Evolutionary conservation across 2,113 vertebrate genomes (phyloP), one percentile per base, ranked within the genome.

Genomic region (Mobula hypostoma): DNA sequence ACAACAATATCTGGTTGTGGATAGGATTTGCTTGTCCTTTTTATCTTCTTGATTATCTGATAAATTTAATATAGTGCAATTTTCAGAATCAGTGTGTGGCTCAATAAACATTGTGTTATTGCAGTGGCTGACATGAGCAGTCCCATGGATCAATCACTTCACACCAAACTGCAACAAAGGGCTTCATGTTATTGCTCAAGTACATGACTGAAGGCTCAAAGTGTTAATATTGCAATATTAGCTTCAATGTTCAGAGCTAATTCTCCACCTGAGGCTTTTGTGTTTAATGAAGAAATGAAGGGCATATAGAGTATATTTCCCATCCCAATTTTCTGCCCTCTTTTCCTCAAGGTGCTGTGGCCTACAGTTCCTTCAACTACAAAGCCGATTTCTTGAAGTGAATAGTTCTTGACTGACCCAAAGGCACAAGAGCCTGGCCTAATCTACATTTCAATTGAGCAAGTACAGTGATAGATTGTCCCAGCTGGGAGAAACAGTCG

Each of bases 101-200:
- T 88, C 85, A 66, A 88, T 88, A 88, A 88, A 88, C 27, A 63
- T n/a, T 32, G 61, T n/a, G n/a, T 66, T 90, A 90, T 68, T 68
- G 85, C 15, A 21, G 85, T 90, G 61, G 11, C 17, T 15, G 61
- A 7, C n/a, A 7, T 66, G n/a, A 5, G 61, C 24, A 61, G 29
- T 15, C 85, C 61, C 14, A 32, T 32, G 85, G 85, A 66, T 90
- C 85, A 90, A 90, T 90, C n/a, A 2, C 61, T 66, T 66, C 66
- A 61, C 15, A 68, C 29, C 29, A 32, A 66, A 90, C 29, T 90
- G 85, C 85, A 68, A 90, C 85, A 32, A 27, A 66, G 29, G 61
- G 29, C 27, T 7, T 61, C 5, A 32, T 58, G 61, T 88, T 88
- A 63, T 61, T 61, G 27, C 63, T 88, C 29, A 19, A n/a, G 11